A percentile compares a stretch with the other conserved stretches of the same genome.
Conservation (phyloP, 2,113 vertebrate genomes). For the Sterna hirundo region DNA sequence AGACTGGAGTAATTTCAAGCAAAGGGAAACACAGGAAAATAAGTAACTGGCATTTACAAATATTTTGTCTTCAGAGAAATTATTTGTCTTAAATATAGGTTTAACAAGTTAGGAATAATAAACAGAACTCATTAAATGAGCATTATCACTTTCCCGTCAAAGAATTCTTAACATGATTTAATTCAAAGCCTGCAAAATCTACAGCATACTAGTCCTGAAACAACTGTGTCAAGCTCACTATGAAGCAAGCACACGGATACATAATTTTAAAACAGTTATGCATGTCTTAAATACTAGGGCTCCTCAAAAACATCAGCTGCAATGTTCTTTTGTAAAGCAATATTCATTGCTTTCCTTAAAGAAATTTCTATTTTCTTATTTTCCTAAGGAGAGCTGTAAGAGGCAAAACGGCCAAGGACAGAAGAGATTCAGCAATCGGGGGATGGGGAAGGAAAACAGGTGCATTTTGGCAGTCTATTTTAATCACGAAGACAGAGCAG, state of each 20-base stretch:
- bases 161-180: not conserved
- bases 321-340: not conserved
- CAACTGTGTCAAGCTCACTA: not conserved
- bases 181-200: not conserved
- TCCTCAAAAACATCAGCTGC: not conserved
- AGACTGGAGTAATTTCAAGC: not conserved
- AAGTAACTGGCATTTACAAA: slow-evolving; percentile 15
- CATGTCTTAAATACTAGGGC: not conserved
- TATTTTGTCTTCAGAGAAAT: slow-evolving; percentile 29
- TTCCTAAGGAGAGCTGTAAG: not conserved
- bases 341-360: not conserved
- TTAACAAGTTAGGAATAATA: not conserved
- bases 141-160: not conserved
- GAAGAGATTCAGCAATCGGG: not conserved
- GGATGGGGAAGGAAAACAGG: not conserved
- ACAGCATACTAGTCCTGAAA: not conserved
- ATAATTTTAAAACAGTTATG: not conserved
- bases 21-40: not conserved
- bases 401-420: not conserved
- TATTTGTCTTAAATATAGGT: slow-evolving; percentile 14
- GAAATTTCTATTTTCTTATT: not conserved
- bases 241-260: not conserved
- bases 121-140: not conserved
- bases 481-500: not conserved
- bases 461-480: not conserved